Conservation (phyloP, 2,113 vertebrate genomes). For the Percina caprodes region DNA sequence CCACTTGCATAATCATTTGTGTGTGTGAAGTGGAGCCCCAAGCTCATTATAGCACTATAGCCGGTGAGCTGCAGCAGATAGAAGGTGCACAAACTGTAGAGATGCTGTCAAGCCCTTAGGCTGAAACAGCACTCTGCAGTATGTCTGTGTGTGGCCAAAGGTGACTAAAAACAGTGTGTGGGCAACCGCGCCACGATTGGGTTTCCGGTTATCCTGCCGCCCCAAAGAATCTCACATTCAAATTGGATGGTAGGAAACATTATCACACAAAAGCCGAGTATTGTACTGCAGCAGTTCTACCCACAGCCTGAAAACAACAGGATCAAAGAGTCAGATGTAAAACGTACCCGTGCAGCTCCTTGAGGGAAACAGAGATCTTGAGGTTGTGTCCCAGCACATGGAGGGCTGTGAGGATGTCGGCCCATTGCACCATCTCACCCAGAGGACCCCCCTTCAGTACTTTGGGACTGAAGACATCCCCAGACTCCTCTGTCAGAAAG, state of each 20-base stretch:
- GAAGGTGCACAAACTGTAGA: conserved; percentile 40
- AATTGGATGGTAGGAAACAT: not conserved
- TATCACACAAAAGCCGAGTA: not conserved
- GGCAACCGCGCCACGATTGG: not conserved
- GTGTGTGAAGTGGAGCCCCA: conserved; percentile 43
- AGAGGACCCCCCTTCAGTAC: conserved; percentile 96
- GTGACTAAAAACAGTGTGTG: conserved; percentile 42
- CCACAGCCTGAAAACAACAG: not conserved
- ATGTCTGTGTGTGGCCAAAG: conserved; percentile 45
- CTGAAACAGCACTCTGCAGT: conserved; percentile 39
- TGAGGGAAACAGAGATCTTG: conserved; percentile 93
- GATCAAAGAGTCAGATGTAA: not conserved
- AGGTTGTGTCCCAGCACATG: conserved; percentile 93
- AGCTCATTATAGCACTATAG: conserved; percentile 55
- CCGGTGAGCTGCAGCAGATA: conserved; percentile 50
- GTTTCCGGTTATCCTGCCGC: not conserved
- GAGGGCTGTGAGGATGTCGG: conserved; percentile 94
- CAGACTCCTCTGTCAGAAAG: conserved; percentile 97
- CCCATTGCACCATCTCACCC: conserved; percentile 99
- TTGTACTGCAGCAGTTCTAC: conserved; percentile 8
- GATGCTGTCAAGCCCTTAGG: conserved; percentile 56
- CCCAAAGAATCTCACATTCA: not conserved
- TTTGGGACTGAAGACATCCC: conserved; percentile 95
- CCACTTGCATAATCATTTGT: conserved; percentile 18
- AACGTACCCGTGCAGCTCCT: conserved; percentile 96